Evolutionary conservation across 2,797 vertebrate species (phyloP).

Genomic region (Cryptoblepharus egeriae): DNA sequence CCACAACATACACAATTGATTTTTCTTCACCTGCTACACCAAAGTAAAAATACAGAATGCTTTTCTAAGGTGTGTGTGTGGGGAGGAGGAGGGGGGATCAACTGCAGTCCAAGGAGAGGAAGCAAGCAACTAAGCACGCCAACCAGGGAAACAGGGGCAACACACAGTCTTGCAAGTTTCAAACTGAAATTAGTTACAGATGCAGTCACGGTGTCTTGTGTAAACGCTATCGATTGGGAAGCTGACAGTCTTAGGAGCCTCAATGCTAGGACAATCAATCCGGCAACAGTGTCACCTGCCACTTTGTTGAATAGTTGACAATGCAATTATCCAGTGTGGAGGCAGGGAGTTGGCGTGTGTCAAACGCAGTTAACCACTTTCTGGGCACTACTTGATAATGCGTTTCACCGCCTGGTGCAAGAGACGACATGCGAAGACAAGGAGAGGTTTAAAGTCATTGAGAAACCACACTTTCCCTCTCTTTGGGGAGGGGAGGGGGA

Average conservation of each 20-base stretch:
- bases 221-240: conserved; percentile 86
- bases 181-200: conserved; percentile 86
- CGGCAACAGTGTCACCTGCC: conserved; percentile 84
- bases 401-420: conserved; percentile 71
- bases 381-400: conserved; percentile 80
- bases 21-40: conserved; percentile 75
- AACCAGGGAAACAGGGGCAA: conserved; percentile 66
- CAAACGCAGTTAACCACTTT: conserved; percentile 85
- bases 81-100: conserved; percentile 39
- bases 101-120: conserved; percentile 32
- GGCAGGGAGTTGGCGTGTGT: conserved; percentile 87
- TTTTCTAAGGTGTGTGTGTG: conserved; percentile 15
- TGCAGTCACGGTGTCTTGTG: conserved; percentile 83
- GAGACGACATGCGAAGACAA: conserved; percentile 73
- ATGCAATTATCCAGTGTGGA: conserved; percentile 88
- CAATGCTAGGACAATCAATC: conserved; percentile 79
- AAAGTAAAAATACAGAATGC: conserved; percentile 24
- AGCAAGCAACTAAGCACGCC: conserved; percentile 48
- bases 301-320: conserved; percentile 86
- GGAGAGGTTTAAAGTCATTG: conserved; percentile 75
- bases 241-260: conserved; percentile 83
- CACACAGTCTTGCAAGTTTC: conserved; percentile 70
- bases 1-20: conserved; percentile 74
- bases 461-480: conserved; percentile 69
- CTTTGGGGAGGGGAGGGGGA: background rate